Evolutionary conservation across 2,113 vertebrate genomes (phyloP), one percentile per base, ranked within the genome.

Genomic region (Rhodinocichla rosea): DNA sequence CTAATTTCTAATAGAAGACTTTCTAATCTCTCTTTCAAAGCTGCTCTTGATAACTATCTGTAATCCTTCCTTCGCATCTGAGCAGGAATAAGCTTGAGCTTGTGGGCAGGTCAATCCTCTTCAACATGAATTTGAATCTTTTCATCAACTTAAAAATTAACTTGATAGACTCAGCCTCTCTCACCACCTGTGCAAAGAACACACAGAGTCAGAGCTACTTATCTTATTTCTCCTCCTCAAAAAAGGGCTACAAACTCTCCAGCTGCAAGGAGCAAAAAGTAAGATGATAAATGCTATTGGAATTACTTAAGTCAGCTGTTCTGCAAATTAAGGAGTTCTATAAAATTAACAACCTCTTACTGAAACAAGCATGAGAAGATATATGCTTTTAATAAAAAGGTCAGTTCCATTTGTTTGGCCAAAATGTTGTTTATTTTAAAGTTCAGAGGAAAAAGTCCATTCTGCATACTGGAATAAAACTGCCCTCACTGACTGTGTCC

Each of bases 371-470:
- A 68, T 8, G 44, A 64, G 78, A 53, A 63, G 67, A 83, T 83
- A 27, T 0, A 71, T 68, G 88, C 35, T 94, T 80, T 96, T 64
- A 92, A 78, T 83, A 70, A 93, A 95, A 88, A 88, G 50, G 56
- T 68, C 13, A 3, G 81, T 53, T 94, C 79, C 53, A 78, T 73
- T 59, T 93, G 79, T 86, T 93, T 6, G 8, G 94, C 68, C 88
- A 96, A 94, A 88, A 95, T 5, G 4, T 67, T 95, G 82, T 90
- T 95, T 91, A 83, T 69, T 95, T 95, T 92, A 40, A 69, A 88
- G 79, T 63, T 70, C 59, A 62, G 78, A 80, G 71, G 42, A 94
- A 94, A 88, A 93, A 70, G 78, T 65, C 70, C 63, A 35, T 80
- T 94, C 47, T 88, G 79, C 0, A 1, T 26, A 35, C 18, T 88